These are phyloP conservation scores for Mormyrops attenuatus DNA, from an alignment of 2,797 vertebrate genomes.

Conservation along the genomic window DNA sequence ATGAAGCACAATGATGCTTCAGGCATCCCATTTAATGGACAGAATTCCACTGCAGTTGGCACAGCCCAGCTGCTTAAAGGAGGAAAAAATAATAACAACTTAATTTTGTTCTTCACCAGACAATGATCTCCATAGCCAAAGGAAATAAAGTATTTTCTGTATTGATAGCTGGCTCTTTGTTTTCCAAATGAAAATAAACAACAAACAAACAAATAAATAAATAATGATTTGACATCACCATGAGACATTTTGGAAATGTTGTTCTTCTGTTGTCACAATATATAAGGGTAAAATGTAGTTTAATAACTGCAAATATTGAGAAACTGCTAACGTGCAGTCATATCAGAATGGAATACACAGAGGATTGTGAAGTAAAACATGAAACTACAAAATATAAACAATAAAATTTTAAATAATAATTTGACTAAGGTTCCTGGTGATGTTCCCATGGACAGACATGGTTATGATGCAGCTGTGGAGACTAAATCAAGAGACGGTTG, in stretches of 20 bases:
- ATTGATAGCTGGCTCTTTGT: neutral
- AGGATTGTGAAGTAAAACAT: neutral
- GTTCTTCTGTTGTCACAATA: neutral
- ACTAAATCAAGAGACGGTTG: neutral
- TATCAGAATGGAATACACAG: neutral
- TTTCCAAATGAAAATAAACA: neutral
- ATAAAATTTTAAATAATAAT: neutral
- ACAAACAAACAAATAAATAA: neutral
- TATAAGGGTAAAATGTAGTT: neutral
- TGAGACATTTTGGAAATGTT: neutral
- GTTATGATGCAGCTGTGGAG: neutral
- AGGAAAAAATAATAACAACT: neutral
- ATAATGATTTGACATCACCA: neutral
- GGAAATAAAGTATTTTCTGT: neutral
- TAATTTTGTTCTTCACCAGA: neutral
- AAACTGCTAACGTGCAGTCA: neutral
- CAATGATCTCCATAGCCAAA: conserved; percentile 1
- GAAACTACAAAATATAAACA: neutral
- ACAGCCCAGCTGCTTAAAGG: neutral
- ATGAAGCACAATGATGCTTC: neutral
- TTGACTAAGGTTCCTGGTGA: neutral
- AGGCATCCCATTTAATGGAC: neutral
- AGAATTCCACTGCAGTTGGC: neutral
- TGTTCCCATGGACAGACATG: neutral
- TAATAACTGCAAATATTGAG: neutral